Conservation (phyloP, 2,797 vertebrate genomes). For the Poeciliopsis infans region DNA sequence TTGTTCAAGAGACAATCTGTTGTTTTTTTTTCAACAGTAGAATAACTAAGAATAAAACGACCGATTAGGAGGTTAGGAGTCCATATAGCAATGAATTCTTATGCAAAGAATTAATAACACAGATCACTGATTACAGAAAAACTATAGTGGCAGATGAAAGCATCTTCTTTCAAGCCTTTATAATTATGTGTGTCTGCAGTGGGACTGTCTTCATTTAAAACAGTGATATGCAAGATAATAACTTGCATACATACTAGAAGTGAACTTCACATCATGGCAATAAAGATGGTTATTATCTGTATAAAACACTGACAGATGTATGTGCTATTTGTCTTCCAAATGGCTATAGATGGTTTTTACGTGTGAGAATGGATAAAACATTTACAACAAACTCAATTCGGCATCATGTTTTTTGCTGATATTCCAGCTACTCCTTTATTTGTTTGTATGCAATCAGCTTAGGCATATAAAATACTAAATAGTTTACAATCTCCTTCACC, state of each 20-base stretch:
- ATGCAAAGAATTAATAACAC: not conserved
- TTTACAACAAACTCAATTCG: conserved; percentile 13
- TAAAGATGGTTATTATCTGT: not conserved
- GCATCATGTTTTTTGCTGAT: not conserved
- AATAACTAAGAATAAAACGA: not conserved
- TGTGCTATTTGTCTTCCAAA: conserved; percentile 13
- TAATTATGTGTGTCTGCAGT: not conserved
- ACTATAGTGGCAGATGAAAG: not conserved
- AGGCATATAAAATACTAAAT: not conserved
- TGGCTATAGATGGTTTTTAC: not conserved
- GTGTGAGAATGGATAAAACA: not conserved
- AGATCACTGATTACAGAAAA: not conserved
- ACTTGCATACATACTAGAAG: not conserved
- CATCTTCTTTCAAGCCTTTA: not conserved
- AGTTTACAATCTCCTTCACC: conserved; percentile 21
- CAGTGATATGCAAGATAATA: not conserved
- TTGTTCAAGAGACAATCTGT: not conserved
- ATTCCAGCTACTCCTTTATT: not conserved
- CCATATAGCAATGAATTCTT: not conserved
- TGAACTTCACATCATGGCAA: not conserved
- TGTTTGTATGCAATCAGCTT: not conserved
- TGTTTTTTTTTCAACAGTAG: not conserved
- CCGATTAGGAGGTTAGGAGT: too few species aligned
- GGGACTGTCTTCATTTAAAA: not conserved
- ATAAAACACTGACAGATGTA: not conserved